Evolutionary conservation across 2,888 invertebrate species (phyloP).

Genomic region (Lasius fuliginosus): DNA sequence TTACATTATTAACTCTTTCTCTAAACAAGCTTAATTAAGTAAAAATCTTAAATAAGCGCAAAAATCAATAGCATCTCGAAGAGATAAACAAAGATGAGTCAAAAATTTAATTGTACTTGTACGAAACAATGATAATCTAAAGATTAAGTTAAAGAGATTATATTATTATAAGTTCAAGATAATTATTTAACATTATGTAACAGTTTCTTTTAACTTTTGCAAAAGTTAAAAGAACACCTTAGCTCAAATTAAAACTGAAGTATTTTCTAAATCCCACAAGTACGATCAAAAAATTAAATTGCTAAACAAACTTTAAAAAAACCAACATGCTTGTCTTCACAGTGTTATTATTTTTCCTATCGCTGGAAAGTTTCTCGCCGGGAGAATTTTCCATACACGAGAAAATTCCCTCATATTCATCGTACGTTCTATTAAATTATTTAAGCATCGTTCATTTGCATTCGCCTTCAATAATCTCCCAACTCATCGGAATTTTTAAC

Average conservation of each 20-base stretch:
- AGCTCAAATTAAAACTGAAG: background rate
- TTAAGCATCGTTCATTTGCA: slow-evolving; percentile 32
- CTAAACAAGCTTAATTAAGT: background rate
- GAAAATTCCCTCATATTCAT: background rate
- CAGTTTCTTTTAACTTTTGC: background rate
- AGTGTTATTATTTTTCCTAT: background rate
- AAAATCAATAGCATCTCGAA: background rate
- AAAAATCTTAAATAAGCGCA: background rate
- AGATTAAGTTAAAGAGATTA: background rate
- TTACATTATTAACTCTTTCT: background rate
- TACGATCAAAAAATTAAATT: background rate
- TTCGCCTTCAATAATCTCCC: slow-evolving; percentile 7
- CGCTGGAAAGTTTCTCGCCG: background rate
- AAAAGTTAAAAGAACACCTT: background rate
- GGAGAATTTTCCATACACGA: background rate
- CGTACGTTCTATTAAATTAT: slow-evolving; percentile 27
- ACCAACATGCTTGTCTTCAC: background rate
- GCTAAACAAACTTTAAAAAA: background rate
- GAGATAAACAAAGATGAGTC: background rate
- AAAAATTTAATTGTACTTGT: background rate
- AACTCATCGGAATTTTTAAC: background rate
- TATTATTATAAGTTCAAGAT: background rate
- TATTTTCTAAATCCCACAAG: background rate
- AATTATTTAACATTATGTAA: background rate
- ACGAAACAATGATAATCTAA: slow-evolving; percentile 6